Evolutionary conservation across 64 coral and sea anemone species (phyloP).

Genomic region (Pocillopora verrucosa): DNA sequence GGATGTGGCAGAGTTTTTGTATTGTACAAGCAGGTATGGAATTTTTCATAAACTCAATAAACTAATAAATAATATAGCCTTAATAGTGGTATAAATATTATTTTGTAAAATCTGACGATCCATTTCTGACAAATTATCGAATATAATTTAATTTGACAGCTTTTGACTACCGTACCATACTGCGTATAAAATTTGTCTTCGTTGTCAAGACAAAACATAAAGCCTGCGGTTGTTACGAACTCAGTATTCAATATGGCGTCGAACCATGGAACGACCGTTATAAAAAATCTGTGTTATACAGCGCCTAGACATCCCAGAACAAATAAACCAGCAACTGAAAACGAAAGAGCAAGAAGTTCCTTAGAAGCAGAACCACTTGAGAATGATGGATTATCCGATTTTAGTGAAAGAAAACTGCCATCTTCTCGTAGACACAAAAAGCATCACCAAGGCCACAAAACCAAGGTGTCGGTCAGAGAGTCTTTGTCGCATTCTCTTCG

Average conservation of each 20-base stretch:
- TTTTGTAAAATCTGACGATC: too few relatives aligned
- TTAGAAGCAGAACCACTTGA: constrained; percentile 52
- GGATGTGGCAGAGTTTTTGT: background rate
- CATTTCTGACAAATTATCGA: too few relatives aligned
- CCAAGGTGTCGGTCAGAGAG: constrained; percentile 32
- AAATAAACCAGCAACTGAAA: constrained; percentile 82
- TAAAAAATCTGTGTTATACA: constrained; percentile 91
- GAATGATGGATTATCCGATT: background rate
- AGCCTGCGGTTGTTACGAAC: constrained; percentile 33
- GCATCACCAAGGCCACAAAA: constrained; percentile 15
- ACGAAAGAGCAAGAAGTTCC: constrained; percentile 68
- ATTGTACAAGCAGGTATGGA: background rate
- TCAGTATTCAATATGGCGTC: constrained; percentile 92
- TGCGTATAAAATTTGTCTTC: background rate
- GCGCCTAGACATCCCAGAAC: constrained; percentile 92
- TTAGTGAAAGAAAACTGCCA: constrained; percentile 41
- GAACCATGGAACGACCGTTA: constrained; percentile 72
- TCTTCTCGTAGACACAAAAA: constrained; percentile 33
- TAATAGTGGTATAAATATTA: too few relatives aligned
- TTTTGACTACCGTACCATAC: background rate
- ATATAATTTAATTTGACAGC: background rate
- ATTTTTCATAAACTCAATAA: background rate
- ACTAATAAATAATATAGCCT: too few relatives aligned
- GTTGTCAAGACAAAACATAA: constrained; percentile 43
- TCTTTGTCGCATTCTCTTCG: constrained; percentile 64